phyloP scores from a whole-genome alignment of 2,113 vertebrate genomes.

The Myiopsitta monachus region DNA sequence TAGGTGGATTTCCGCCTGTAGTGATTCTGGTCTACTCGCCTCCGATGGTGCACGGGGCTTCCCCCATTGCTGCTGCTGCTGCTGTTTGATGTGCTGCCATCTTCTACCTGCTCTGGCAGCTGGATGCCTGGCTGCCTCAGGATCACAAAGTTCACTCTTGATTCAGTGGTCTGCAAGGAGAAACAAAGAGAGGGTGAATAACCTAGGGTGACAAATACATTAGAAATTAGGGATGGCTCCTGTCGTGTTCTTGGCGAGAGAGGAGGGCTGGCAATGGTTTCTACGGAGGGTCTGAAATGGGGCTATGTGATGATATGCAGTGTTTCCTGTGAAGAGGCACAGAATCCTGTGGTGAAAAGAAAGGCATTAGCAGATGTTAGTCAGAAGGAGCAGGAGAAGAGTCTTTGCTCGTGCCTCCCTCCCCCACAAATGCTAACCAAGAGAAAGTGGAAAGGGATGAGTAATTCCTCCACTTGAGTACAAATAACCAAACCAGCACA shows the following conservation, averaged over 20 bases:
- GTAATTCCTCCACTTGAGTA: neutral
- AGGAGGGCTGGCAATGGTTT: neutral
- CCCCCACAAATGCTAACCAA: neutral
- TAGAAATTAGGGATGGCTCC: neutral
- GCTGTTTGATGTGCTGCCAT: slow-evolving; percentile 69
- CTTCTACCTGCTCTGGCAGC: slow-evolving; percentile 71
- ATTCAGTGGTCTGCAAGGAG: slow-evolving; percentile 81
- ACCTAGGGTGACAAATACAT: neutral
- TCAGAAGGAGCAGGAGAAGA: neutral
- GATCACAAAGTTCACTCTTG: slow-evolving; percentile 89
- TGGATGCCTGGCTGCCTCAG: slow-evolving; percentile 73
- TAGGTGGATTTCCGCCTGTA: slow-evolving; percentile 79
- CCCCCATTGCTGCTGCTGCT: slow-evolving; percentile 73
- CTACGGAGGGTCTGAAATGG: neutral
- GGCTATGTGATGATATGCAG: neutral
- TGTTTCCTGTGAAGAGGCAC: neutral
- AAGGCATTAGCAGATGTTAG: neutral
- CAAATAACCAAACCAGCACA: neutral
- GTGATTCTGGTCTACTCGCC: slow-evolving; percentile 78
- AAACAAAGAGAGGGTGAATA: neutral
- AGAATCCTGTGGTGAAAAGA: neutral
- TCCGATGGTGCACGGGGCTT: slow-evolving; percentile 63
- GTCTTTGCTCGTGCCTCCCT: neutral
- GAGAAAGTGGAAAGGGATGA: neutral
- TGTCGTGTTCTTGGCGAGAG: neutral